Percentiles rank a stretch among this genome's conserved stretches.
These are phyloP conservation scores for Silurus glanis DNA, from an alignment of 2,113 vertebrate species.

Conservation along the genomic window DNA sequence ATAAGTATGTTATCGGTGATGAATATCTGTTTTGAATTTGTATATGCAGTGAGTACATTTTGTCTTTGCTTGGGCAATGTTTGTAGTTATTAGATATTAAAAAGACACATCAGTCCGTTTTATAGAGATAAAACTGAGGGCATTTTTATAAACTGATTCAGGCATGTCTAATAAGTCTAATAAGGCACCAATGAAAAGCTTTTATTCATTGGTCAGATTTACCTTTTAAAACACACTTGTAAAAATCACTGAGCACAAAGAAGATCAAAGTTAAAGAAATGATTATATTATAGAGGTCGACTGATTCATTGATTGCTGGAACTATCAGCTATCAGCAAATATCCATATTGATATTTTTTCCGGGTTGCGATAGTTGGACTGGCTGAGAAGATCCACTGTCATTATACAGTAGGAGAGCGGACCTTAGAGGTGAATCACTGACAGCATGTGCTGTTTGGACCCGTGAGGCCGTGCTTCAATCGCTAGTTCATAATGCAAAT, in stretches of 20 bases:
- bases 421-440: no score
- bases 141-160: background rate
- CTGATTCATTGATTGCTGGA: no score
- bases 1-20: conserved; percentile 29
- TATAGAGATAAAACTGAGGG: background rate
- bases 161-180: background rate
- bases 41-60: conserved; percentile 4
- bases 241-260: background rate
- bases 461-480: no score
- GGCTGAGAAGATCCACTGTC: no score
- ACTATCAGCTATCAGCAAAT: no score
- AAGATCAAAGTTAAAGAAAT: background rate
- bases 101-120: conserved; percentile 1
- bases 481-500: no score
- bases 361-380: no score
- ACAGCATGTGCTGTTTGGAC: no score
- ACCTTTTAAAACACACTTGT: background rate
- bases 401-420: no score
- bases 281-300: background rate
- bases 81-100: conserved; percentile 12
- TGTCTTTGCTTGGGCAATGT: background rate
- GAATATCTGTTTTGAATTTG: conserved; percentile 1
- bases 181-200: background rate
- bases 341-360: no score
- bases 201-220: background rate